These are phyloP conservation scores for Vanessa cardui DNA, from an alignment of 2,888 invertebrate genomes.

Conservation along the genomic window DNA sequence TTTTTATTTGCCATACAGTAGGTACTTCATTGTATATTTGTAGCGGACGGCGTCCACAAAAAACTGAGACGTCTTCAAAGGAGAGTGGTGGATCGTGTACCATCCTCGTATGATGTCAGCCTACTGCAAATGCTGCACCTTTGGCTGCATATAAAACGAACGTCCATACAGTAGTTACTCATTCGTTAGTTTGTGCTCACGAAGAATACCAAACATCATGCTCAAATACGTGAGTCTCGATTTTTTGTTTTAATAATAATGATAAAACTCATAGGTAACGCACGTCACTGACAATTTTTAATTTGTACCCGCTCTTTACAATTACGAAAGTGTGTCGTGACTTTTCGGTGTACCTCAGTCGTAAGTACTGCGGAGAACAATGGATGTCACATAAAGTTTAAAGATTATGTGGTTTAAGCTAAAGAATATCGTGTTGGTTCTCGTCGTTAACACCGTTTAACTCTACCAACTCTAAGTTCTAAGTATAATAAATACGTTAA, in stretches of 20 bases:
- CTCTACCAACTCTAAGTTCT: too few relatives aligned
- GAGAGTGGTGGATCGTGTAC: slow-evolving; percentile 53
- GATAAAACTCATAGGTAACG: slow-evolving; percentile 37
- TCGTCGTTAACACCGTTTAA: too few relatives aligned
- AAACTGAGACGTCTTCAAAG: slow-evolving; percentile 52
- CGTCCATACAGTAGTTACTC: slow-evolving; percentile 71
- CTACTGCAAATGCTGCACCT: slow-evolving; percentile 66
- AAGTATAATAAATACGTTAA: too few relatives aligned
- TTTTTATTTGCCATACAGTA: slow-evolving; percentile 26
- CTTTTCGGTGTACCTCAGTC: slow-evolving; percentile 37
- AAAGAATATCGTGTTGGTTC: not conserved
- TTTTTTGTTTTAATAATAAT: slow-evolving; percentile 47
- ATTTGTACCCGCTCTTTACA: slow-evolving; percentile 20
- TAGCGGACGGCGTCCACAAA: slow-evolving; percentile 55
- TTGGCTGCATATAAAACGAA: slow-evolving; percentile 77
- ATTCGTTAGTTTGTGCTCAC: slow-evolving; percentile 80
- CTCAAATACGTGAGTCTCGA: slow-evolving; percentile 77
- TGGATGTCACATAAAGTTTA: slow-evolving; percentile 37
- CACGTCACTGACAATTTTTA: slow-evolving; percentile 13
- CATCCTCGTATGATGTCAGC: slow-evolving; percentile 75
- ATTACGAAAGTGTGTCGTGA: slow-evolving; percentile 57
- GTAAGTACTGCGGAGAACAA: slow-evolving; percentile 40
- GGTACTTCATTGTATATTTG: slow-evolving; percentile 41
- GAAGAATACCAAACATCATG: slow-evolving; percentile 76
- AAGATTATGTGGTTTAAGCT: slow-evolving; percentile 5